Evolutionary conservation across 2,888 invertebrate species (phyloP).

Genomic region (Lithophane ornitopus): DNA sequence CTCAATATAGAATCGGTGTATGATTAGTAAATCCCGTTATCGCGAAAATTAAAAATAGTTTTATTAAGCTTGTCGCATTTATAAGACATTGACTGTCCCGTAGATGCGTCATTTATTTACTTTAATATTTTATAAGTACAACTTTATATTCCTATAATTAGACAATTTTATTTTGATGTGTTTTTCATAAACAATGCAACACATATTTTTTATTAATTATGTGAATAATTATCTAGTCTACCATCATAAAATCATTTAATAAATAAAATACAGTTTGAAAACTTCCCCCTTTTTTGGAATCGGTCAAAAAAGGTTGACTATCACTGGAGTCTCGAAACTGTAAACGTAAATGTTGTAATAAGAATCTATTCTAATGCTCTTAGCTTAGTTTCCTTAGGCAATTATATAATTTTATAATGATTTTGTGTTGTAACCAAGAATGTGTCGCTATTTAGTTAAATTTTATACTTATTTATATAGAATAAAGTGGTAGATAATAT

Average conservation of each 20-base stretch:
- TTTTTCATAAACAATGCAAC: constrained; percentile 6
- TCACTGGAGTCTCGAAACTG: neutral
- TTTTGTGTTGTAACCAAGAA: constrained; percentile 13
- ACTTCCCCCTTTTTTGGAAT: neutral
- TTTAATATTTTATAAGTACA: constrained; percentile 48
- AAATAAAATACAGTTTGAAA: neutral
- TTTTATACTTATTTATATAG: constrained; percentile 30
- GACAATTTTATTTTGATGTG: constrained; percentile 9
- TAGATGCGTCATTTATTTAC: neutral
- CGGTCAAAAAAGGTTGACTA: neutral
- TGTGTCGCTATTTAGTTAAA: constrained; percentile 18
- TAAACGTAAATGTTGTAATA: constrained; percentile 30
- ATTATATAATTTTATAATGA: constrained; percentile 26
- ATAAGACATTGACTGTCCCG: neutral
- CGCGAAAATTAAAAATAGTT: constrained; percentile 14
- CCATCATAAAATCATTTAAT: constrained; percentile 25
- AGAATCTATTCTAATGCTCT: neutral
- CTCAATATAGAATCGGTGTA: constrained; percentile 65
- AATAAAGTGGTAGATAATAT: constrained; percentile 9
- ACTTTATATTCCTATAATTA: constrained; percentile 30
- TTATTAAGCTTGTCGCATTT: neutral
- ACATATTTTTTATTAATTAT: neutral
- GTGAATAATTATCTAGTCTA: constrained; percentile 46
- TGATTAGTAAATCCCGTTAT: constrained; percentile 27
- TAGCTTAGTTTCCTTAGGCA: constrained; percentile 27